These are phyloP conservation scores for Drosophila leontia DNA, from an alignment of 1,140 invertebrate genomes.

Conservation along the genomic window DNA sequence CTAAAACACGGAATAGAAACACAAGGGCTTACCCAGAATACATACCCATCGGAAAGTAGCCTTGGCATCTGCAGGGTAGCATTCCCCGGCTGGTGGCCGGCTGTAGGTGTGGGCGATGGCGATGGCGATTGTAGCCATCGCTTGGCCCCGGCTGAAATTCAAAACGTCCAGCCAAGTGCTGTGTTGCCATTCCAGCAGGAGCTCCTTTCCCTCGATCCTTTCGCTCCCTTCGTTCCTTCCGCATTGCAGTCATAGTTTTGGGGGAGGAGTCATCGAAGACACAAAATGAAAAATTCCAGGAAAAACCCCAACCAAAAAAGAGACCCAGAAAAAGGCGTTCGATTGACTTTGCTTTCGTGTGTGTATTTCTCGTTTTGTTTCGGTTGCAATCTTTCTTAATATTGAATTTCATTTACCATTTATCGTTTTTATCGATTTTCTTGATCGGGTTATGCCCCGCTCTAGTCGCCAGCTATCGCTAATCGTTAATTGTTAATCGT, in stretches of 20 bases:
- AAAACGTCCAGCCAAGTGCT: slow-evolving; percentile 65
- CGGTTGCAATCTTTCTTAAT: slow-evolving; percentile 48
- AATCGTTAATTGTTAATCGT: slow-evolving; percentile 25
- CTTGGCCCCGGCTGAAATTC: slow-evolving; percentile 51
- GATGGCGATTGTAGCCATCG: slow-evolving; percentile 35
- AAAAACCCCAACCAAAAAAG: slow-evolving; percentile 3
- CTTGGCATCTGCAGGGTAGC: slow-evolving; percentile 23
- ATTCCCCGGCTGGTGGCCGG: slow-evolving; percentile 2
- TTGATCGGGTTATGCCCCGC: slow-evolving; percentile 14
- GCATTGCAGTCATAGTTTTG: slow-evolving; percentile 39
- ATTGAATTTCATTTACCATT: slow-evolving; percentile 30
- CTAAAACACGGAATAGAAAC: neutral
- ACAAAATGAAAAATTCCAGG: slow-evolving; percentile 39
- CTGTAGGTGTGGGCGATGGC: slow-evolving; percentile 5
- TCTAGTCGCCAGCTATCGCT: slow-evolving; percentile 46
- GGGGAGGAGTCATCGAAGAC: slow-evolving; percentile 37
- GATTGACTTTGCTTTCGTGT: slow-evolving; percentile 53
- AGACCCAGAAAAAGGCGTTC: slow-evolving; percentile 22
- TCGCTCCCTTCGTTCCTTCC: slow-evolving; percentile 2
- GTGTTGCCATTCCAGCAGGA: slow-evolving; percentile 34
- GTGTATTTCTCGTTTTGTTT: slow-evolving; percentile 51
- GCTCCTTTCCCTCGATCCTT: neutral
- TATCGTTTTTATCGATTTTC: slow-evolving; percentile 5
- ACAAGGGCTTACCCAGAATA: neutral
- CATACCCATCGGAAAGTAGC: neutral